Conservation (phyloP, 2,888 invertebrate species). For the Gisinianus flammeolus region DNA sequence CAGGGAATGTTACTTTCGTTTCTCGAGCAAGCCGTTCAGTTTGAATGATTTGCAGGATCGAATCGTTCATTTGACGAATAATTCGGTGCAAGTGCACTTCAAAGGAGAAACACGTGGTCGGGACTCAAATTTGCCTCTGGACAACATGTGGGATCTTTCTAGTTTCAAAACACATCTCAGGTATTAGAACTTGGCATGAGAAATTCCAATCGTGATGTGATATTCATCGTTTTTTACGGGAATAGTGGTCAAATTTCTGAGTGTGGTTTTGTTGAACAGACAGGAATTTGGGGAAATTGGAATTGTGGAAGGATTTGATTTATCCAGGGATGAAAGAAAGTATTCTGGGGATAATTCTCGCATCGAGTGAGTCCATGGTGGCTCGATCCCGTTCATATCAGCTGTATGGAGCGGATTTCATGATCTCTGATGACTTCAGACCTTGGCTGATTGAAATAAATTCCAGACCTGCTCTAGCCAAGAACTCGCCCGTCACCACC, state of each 20-base stretch:
- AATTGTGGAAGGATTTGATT: constrained; percentile 63
- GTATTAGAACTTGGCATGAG: constrained; percentile 62
- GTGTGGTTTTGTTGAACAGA: no score
- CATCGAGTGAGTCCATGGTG: constrained; percentile 69
- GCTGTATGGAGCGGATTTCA: constrained; percentile 90
- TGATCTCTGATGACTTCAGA: constrained; percentile 80
- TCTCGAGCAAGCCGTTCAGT: constrained; percentile 88
- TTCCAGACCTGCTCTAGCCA: constrained; percentile 81
- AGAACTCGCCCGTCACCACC: constrained; percentile 84
- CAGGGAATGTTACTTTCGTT: constrained; percentile 88
- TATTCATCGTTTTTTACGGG: no score
- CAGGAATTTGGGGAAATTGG: constrained; percentile 43
- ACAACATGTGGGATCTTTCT: constrained; percentile 84
- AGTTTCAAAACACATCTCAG: constrained; percentile 69
- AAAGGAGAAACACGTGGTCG: constrained; percentile 53
- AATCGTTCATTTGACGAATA: constrained; percentile 90
- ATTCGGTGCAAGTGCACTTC: constrained; percentile 90
- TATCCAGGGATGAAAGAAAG: constrained; percentile 85
- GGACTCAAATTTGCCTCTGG: constrained; percentile 71
- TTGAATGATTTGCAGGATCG: constrained; percentile 89
- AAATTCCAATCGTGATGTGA: no score
- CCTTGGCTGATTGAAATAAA: constrained; percentile 96
- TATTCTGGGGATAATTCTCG: constrained; percentile 80
- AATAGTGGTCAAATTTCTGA: no score
- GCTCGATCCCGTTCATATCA: constrained; percentile 80